These are phyloP conservation scores for Sebastes schlegelii DNA, from an alignment of 2,113 vertebrate species.

Conservation along the genomic window DNA sequence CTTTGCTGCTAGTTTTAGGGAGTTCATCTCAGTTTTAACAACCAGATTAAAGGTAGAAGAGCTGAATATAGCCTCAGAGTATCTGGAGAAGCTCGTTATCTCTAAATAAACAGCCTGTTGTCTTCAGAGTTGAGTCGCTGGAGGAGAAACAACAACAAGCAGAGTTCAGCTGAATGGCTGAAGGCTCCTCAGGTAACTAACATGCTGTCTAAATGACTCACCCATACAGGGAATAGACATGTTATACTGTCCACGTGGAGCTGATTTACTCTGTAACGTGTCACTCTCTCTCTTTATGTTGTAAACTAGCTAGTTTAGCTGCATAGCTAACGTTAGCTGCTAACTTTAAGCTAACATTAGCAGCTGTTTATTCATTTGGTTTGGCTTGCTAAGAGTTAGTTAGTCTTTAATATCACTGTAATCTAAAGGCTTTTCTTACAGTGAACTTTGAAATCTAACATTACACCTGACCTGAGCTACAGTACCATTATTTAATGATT, in stretches of 20 bases:
- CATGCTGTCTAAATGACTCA: neutral
- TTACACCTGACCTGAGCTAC: neutral
- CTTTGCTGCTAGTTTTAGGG: neutral
- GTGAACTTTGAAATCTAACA: constrained; percentile 21
- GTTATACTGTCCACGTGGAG: neutral
- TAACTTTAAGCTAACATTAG: constrained; percentile 24
- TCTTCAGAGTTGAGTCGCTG: constrained; percentile 16
- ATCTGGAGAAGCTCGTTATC: constrained; percentile 22
- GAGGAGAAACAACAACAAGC: constrained; percentile 19
- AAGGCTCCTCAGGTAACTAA: constrained; percentile 73
- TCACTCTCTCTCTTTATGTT: neutral
- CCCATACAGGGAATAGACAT: neutral
- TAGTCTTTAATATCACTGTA: neutral
- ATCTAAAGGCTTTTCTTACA: neutral
- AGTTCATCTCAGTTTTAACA: neutral
- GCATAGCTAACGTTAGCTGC: constrained; percentile 6
- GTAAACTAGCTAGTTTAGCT: neutral
- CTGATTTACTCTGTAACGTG: neutral
- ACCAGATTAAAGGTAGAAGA: neutral
- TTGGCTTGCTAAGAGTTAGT: too few species aligned
- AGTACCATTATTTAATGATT: neutral
- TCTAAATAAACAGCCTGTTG: neutral
- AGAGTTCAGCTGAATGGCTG: constrained; percentile 70
- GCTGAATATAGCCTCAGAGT: too few species aligned
- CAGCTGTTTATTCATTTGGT: neutral